Base-by-base conservation (phyloP, 1,140 invertebrate species). In the Drosophila bocqueti region DNA sequence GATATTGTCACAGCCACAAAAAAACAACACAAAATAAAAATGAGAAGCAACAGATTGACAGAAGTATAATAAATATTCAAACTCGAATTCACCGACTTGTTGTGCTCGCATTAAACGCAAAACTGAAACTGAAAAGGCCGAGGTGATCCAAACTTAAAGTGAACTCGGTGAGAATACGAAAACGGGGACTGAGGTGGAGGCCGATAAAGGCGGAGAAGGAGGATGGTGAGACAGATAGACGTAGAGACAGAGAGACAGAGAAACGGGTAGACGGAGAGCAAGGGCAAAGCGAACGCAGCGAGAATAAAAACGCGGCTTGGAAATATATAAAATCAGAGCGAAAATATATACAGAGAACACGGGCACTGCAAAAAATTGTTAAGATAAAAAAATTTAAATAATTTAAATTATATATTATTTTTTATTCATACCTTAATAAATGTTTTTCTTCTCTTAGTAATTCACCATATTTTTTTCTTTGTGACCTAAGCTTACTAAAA, bases 21-120 rank as follows among this genome's bases (percentile, higher is more conserved):
- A 60, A 71, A 24, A 47, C 18, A 24, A 54, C 42, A 60, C n/a
- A 40, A 45, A 47, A 40, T 47, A 50, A 26, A 38, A 21, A 55
- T 55, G 18, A 15, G 34, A 4, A n/a, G n/a, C 11, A 13, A 34
- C 29, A 1, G 29, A 54, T 15, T 15, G 3, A 36, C 11, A 36
- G 18, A 55, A 55, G 5, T 38, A 38, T 36, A 31, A 26, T 65
- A 52, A 65, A 81, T 72, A 71, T 40, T 21, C 4, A 24, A 47
- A 47, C 16, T 47, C 24, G 34, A 45, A 42, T 74, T 67, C 73
- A 82, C 81, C 68, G 79, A 91, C 84, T 84, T 81, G 79, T 57
- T 87, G 81, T 83, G 84, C 43, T 85, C 89, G 89, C 84, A 76
- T 60, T 89, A 78, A 83, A 69, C 60, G 81, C 80, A 81, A 81